Evolutionary conservation across 2,113 vertebrate species (phyloP), one percentile per base, ranked within the genome.

Genomic region (Tonatia bakeri): DNA sequence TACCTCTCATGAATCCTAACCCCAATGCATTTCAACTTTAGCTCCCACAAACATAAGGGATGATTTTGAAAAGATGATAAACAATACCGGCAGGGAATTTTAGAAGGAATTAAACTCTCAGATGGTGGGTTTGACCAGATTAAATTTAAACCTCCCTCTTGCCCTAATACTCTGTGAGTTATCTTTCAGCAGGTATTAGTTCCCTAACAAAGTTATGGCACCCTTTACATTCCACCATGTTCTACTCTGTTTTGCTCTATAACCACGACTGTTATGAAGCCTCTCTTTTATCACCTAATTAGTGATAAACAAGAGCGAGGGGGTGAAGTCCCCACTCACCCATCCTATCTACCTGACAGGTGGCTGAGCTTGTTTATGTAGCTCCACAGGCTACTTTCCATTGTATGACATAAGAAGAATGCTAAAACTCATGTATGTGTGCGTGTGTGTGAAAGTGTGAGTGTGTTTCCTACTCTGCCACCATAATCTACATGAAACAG

Each of bases 81-180:
- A 93, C 38, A 95, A 69, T 61, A 56, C 22, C 64, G 87, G 45
- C n/a, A 87, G 43, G 5, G 59, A 88, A 85, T 82, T 90, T 56
- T 94, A 81, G 36, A 40, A 95, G 76, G 72, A 87, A 90, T 70
- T 92, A 67, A 92, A 82, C 16, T 20, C 67, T 95, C 70, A 96
- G 56, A 91, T 59, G 80, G 47, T 96, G 26, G 28, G 7, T 64
- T 87, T 81, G 76, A 67, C 87, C 6, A 61, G 70, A 47, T 82
- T 95, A 77, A 87, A 92, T 95, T 89, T 92, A 95, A 95, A 36
- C 12, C 45, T 73, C 77, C 82, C 76, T 76, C 45, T 88, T 54
- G 65, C 28, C 22, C 40, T 76, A 28, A 87, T 87, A 64, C 26
- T 87, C 70, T 73, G 33, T 81, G 87, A 95, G 72, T 59, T 90